These are phyloP conservation scores for Artibeus jamaicensis DNA, from an alignment of 2,797 vertebrate genomes.

Conservation along the genomic window DNA sequence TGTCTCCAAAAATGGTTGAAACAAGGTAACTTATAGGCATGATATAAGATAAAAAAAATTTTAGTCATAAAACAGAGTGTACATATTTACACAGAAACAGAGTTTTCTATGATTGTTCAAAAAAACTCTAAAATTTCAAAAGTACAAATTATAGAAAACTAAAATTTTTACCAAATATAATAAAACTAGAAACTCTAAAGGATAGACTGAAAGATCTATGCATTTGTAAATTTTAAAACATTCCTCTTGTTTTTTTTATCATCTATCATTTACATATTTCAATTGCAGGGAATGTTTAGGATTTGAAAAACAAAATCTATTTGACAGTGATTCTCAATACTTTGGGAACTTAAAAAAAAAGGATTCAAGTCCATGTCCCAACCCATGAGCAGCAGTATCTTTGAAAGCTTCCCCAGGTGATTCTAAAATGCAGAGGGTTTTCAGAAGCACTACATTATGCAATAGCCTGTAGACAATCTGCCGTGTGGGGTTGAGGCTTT, in stretches of 20 bases:
- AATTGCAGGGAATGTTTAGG: neutral
- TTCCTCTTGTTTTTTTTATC: neutral
- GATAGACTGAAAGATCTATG: neutral
- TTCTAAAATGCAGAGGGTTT: neutral
- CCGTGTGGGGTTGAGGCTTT: neutral
- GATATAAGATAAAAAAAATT: neutral
- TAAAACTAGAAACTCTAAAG: neutral
- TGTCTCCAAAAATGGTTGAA: neutral
- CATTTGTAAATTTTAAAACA: neutral
- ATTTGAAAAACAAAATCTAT: neutral
- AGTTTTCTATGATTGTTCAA: neutral
- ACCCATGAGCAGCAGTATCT: neutral
- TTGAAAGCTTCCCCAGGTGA: neutral
- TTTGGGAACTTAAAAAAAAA: neutral
- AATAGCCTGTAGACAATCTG: neutral
- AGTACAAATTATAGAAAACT: neutral
- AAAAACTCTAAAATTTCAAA: constrained; percentile 24
- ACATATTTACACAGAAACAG: constrained; percentile 2
- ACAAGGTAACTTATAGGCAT: neutral
- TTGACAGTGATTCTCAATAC: neutral
- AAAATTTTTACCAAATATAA: neutral
- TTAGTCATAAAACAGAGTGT: neutral
- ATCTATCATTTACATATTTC: neutral
- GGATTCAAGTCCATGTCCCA: neutral
- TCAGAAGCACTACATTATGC: neutral